Percentiles rank a stretch among this genome's conserved stretches.
Evolutionary conservation across 2,797 vertebrate species (phyloP).

Genomic region (Acanthopagrus latus): DNA sequence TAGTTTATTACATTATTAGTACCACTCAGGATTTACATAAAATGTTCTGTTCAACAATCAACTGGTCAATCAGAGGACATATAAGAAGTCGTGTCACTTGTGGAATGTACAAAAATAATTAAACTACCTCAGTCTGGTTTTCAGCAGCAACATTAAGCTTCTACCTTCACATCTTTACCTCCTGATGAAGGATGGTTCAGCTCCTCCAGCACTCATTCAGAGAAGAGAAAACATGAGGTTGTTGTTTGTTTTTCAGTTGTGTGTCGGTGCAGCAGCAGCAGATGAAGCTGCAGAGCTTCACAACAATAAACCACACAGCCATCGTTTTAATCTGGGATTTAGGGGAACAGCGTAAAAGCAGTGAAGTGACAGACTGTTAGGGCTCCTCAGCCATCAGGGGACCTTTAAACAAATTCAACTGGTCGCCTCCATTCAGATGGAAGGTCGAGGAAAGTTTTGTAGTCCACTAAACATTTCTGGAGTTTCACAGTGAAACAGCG

Average conservation of each 20-base stretch:
- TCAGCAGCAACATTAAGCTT: conserved; percentile 36
- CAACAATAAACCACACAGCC: neutral
- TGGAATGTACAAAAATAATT: conserved; percentile 59
- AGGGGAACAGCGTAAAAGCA: neutral
- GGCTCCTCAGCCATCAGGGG: too few species aligned
- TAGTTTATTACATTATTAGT: conserved; percentile 57
- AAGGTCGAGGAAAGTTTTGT: too few species aligned
- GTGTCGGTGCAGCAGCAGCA: neutral
- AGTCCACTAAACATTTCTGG: too few species aligned
- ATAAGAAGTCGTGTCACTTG: conserved; percentile 16
- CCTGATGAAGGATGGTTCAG: neutral
- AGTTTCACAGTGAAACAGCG: too few species aligned
- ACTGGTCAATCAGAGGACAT: conserved; percentile 54
- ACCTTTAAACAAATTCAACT: accelerated
- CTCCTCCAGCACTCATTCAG: neutral
- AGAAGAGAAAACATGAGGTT: neutral
- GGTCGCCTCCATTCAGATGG: too few species aligned
- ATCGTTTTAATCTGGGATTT: neutral
- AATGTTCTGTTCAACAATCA: conserved; percentile 68
- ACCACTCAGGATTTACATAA: conserved; percentile 60
- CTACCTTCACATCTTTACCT: accelerated
- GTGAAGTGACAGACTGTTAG: too few species aligned
- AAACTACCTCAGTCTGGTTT: conserved; percentile 11
- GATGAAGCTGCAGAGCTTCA: neutral
- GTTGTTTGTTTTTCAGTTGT: neutral